These are phyloP conservation scores for Cacoxenus indagator DNA, from an alignment of 2,888 invertebrate species.

Conservation along the genomic window DNA sequence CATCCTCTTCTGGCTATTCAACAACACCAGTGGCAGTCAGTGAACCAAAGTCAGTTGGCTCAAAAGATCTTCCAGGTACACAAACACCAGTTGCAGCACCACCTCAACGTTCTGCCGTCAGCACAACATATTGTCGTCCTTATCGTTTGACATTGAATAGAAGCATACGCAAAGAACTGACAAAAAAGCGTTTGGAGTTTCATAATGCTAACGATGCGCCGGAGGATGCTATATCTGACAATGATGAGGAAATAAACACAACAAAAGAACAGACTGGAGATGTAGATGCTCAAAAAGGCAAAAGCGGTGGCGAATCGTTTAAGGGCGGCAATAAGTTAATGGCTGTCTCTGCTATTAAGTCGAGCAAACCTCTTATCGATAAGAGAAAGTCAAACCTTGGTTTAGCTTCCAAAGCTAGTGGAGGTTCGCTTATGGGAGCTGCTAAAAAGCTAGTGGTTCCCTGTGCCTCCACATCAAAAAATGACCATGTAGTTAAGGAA, in stretches of 20 bases:
- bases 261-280: conserved; percentile 19
- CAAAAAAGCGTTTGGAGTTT: conserved; percentile 55
- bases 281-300: background rate
- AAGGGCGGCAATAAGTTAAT: background rate
- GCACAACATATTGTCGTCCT: conserved; percentile 45
- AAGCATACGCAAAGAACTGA: conserved; percentile 43
- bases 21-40: background rate
- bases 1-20: no score
- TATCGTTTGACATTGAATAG: conserved; percentile 47
- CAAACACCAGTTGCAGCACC: conserved; percentile 13
- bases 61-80: background rate
- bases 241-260: background rate
- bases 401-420: no score
- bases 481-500: background rate
- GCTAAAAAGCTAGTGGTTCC: no score
- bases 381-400: no score
- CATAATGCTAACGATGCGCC: conserved; percentile 30
- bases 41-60: background rate
- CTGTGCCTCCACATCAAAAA: no score
- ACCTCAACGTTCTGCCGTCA: conserved; percentile 33
- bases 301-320: background rate
- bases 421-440: no score
- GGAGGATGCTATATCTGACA: background rate
- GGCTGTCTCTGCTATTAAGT: no score
- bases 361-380: no score